A percentile compares a stretch with the other conserved stretches of the same genome.
Conservation (phyloP, 2,888 invertebrate species). For the Theristus sp. region DNA sequence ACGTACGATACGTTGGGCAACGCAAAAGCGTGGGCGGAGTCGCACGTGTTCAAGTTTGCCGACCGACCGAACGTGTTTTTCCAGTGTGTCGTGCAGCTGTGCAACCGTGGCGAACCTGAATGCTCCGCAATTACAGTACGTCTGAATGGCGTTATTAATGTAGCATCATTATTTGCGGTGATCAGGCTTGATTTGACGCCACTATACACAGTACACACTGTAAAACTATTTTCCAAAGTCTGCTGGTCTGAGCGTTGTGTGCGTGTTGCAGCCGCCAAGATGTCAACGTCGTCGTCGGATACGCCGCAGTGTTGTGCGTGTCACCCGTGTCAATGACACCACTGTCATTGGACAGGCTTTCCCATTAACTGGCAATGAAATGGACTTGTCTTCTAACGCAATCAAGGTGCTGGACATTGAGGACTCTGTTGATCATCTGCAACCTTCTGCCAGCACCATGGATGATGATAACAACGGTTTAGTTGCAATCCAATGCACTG, state of each 20-base stretch:
- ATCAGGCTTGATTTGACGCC: too few species aligned
- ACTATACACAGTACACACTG: too few species aligned
- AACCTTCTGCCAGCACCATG: background rate
- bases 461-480: too few species aligned
- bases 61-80: slow-evolving; percentile 7
- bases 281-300: background rate
- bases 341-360: background rate
- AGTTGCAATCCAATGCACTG: too few species aligned
- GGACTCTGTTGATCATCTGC: background rate
- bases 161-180: too few species aligned
- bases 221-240: too few species aligned
- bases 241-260: too few species aligned
- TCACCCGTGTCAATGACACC: background rate
- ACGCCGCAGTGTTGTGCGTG: background rate
- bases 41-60: slow-evolving; percentile 9
- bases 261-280: background rate
- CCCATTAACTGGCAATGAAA: background rate
- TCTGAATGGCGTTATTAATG: background rate
- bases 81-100: slow-evolving; percentile 7
- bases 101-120: slow-evolving; percentile 1
- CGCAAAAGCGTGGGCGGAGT: slow-evolving; percentile 8
- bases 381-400: background rate
- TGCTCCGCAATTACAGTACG: slow-evolving; percentile 5
- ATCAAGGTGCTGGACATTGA: background rate
- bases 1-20: background rate